phyloP scores from a whole-genome alignment of 2,888 invertebrate genomes.

The Amblyjoppa proteus region DNA sequence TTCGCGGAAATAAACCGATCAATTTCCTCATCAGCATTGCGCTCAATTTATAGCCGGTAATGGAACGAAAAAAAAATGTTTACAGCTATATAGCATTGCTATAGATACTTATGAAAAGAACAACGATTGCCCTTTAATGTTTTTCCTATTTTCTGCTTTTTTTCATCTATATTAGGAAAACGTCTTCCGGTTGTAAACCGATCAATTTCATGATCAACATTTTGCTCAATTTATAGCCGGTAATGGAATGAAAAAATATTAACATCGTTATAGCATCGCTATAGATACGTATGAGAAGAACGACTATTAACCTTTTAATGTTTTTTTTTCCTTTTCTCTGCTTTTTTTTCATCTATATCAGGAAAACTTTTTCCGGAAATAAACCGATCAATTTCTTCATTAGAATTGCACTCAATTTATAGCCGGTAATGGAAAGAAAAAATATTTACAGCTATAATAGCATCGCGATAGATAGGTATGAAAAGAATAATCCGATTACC shows the following conservation, averaged over 20 bases:
- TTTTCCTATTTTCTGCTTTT: not conserved
- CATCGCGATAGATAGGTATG: not conserved
- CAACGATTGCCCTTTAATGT: not conserved
- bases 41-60: not conserved
- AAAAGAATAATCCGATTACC: not conserved
- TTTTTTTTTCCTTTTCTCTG: too few species aligned
- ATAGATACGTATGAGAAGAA: not conserved
- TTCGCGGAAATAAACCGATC: slow-evolving; percentile 13
- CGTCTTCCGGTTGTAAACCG: slow-evolving; percentile 9
- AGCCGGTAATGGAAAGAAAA: not conserved
- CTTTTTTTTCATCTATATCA: not conserved
- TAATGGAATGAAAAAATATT: not conserved
- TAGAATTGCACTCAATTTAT: not conserved
- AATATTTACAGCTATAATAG: not conserved
- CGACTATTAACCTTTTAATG: not conserved
- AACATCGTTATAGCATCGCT: not conserved
- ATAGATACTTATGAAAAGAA: not conserved
- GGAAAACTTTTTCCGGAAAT: not conserved
- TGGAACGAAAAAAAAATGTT: not conserved
- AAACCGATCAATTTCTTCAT: not conserved
- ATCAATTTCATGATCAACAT: not conserved
- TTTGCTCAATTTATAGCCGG: not conserved
- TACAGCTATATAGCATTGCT: too few species aligned
- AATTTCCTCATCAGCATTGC: not conserved
- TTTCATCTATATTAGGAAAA: not conserved